Base-by-base conservation (phyloP, 2,113 vertebrate species). In the Neofelis nebulosa region DNA sequence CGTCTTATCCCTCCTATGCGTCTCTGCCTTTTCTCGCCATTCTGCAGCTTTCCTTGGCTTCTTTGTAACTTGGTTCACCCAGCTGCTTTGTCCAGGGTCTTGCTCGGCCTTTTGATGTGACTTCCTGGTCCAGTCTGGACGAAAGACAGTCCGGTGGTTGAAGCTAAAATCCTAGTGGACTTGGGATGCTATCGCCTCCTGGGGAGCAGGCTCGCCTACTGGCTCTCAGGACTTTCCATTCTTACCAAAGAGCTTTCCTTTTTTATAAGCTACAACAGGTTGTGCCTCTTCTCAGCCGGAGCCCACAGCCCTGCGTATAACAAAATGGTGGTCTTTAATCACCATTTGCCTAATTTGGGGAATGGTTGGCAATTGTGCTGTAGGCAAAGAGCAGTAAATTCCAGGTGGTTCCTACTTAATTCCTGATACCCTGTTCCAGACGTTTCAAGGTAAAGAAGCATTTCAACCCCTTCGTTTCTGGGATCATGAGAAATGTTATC, bases 21-120 rank as follows among this genome's bases (percentile, higher is more conserved):
- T 66, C 86, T 97, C 84, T 90, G 95, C 86, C 87, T 95, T 74
- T 66, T 84, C 92, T 92, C 25, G 45, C 95, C 90, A 21, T 90
- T 48, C 91, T 94, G 73, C 92, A 78, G 92, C 71, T 63, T 78
- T 65, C 79, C 63, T 68, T 2, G n/a, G 63, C 84, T 84, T 68
- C 7, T 79, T 15, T 50, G 19, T 76, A 95, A 92, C 82, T 97
- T 95, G 82, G 25, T 68, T 48, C 65, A 27, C 45, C 19, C 74
- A 23, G 61, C 81, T 48, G 61, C 61, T 91, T 81, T 76, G 78
- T 48, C 38, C 11, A 4, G 1, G 48, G 52, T 73, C 92, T 91
- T 73, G 23, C 48, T 93, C 10, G 21, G 73, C 45, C 82, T 79
- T 79, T 74, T 63, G 73, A 38, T 61, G 14, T 78, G 94, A 93